These are phyloP conservation scores for Taenaris catops DNA, from an alignment of 2,888 invertebrate genomes.

Conservation along the genomic window DNA sequence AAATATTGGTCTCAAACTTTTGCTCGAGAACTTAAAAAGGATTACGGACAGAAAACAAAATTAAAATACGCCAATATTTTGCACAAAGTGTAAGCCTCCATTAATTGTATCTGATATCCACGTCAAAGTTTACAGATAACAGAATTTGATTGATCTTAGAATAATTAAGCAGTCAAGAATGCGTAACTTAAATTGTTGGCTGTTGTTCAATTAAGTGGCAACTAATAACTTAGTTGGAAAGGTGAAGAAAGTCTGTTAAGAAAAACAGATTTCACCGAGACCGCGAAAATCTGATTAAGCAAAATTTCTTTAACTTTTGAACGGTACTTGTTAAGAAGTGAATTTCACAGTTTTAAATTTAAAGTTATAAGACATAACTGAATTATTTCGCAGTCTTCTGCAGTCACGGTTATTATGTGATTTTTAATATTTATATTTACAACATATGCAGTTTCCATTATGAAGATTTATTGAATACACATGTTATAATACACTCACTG, in stretches of 20 bases:
- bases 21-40: conserved; percentile 1
- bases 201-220: conserved; percentile 46
- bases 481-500: no score
- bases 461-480: background rate
- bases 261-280: conserved; percentile 61
- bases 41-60: conserved; percentile 5
- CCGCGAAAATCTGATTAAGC: conserved; percentile 67
- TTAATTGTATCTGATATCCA: conserved; percentile 17
- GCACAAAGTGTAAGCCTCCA: conserved; percentile 6
- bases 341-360: conserved; percentile 44
- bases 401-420: conserved; percentile 3
- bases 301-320: conserved; percentile 64
- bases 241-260: conserved; percentile 57
- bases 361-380: conserved; percentile 32
- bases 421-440: no score
- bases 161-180: conserved; percentile 38
- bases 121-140: conserved; percentile 25
- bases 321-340: conserved; percentile 50
- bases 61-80: conserved; percentile 7
- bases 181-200: conserved; percentile 51
- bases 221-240: conserved; percentile 57
- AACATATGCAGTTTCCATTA: background rate
- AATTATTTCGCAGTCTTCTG: conserved; percentile 24
- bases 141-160: conserved; percentile 28
- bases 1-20: no score